Conservation (phyloP, 1,140 invertebrate genomes). For the Neotoxoptera formosana region DNA sequence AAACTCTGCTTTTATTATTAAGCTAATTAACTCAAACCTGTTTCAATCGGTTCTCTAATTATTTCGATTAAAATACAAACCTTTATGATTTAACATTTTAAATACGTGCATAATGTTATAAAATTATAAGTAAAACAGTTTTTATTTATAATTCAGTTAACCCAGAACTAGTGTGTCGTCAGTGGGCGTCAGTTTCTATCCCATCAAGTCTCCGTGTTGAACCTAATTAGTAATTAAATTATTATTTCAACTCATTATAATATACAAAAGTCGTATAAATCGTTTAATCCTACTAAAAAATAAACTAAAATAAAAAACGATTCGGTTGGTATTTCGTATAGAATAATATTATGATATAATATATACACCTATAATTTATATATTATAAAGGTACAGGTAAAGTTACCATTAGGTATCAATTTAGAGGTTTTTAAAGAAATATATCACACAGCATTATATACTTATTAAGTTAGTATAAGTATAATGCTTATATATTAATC, state of each 20-base stretch:
- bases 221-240: background rate
- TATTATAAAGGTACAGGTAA: background rate
- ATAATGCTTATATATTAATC: background rate
- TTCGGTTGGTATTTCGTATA: background rate
- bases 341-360: no score
- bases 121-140: background rate
- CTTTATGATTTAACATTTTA: background rate
- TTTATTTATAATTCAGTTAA: background rate
- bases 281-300: background rate
- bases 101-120: background rate
- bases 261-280: background rate
- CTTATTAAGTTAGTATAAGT: background rate
- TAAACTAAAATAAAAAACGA: background rate
- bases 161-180: background rate
- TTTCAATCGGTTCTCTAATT: slow-evolving; percentile 9
- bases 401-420: background rate
- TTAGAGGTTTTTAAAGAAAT: background rate
- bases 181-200: no score
- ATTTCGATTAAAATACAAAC: background rate
- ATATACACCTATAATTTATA: no score
- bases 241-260: background rate
- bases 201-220: background rate
- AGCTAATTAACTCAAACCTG: background rate
- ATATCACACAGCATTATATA: background rate
- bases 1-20: background rate